These are phyloP conservation scores for Amphipoea oculea DNA, from an alignment of 2,888 invertebrate species.

Conservation along the genomic window DNA sequence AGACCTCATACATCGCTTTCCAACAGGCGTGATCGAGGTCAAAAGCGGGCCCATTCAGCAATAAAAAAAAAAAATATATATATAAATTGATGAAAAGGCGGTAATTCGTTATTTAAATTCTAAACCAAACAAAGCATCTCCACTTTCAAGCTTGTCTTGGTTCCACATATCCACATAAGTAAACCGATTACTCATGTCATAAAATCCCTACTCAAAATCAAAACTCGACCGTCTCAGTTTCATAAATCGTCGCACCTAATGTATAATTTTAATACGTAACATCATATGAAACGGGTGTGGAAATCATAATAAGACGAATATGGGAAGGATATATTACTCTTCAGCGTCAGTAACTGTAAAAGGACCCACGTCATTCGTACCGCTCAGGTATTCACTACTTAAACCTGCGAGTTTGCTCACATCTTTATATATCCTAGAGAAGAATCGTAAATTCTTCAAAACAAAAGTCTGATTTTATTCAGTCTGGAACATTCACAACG, in stretches of 20 bases:
- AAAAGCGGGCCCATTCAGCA: too few species aligned
- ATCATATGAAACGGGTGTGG: conserved; percentile 61
- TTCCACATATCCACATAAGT: conserved; percentile 5
- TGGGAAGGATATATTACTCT: conserved; percentile 63
- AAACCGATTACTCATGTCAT: conserved; percentile 51
- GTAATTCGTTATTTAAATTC: conserved; percentile 3
- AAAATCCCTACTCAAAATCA: conserved; percentile 56
- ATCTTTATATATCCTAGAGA: conserved; percentile 32
- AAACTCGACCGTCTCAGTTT: conserved; percentile 49
- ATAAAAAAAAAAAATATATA: neutral
- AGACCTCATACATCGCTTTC: too few species aligned
- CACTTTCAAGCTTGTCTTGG: conserved; percentile 10
- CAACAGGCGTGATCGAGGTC: too few species aligned
- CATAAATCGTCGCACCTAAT: conserved; percentile 59
- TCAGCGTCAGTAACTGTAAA: conserved; percentile 53
- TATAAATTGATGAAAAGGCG: neutral
- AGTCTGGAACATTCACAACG: conserved; percentile 9
- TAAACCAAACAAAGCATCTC: conserved; percentile 36
- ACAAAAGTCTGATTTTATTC: conserved; percentile 41
- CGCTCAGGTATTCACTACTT: conserved; percentile 46
- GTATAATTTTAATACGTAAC: conserved; percentile 58
- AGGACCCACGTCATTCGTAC: conserved; percentile 69
- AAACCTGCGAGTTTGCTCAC: conserved; percentile 32
- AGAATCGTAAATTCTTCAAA: conserved; percentile 50
- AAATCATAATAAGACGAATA: conserved; percentile 66